phyloP scores from a whole-genome alignment of 2,888 invertebrate genomes.

The Dilophus febrilis region DNA sequence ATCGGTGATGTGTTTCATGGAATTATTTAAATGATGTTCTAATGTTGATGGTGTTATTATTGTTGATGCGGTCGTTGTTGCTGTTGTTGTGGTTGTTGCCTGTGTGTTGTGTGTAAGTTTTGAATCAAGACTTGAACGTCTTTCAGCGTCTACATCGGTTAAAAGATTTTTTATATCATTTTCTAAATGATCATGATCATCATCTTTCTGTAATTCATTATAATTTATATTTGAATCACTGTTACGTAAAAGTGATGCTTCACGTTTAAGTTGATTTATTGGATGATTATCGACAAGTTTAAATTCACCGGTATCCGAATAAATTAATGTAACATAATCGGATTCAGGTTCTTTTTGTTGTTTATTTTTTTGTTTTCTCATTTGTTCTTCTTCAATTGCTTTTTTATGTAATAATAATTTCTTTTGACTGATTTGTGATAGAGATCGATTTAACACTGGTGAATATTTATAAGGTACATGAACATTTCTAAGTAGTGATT shows the following conservation, averaged over 20 bases:
- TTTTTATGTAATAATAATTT: not conserved
- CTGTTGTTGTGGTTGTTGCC: no score
- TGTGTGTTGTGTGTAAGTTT: no score
- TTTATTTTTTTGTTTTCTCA: conserved; percentile 4
- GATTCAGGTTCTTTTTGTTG: conserved; percentile 26
- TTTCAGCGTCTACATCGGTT: not conserved
- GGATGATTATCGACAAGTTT: conserved; percentile 19
- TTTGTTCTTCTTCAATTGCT: not conserved
- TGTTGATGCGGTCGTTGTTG: no score
- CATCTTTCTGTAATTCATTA: conserved; percentile 2
- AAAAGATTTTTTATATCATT: not conserved
- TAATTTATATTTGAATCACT: conserved; percentile 17
- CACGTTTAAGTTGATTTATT: conserved; percentile 2
- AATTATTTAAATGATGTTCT: no score
- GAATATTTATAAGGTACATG: conserved; percentile 31
- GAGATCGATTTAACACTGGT: conserved; percentile 24
- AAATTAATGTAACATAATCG: conserved; percentile 28
- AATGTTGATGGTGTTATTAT: no score
- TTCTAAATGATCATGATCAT: conserved; percentile 1
- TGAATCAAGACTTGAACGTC: no score
- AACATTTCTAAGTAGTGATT: conserved; percentile 26
- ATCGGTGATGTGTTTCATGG: no score
- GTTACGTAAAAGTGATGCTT: conserved; percentile 11
- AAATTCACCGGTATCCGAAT: conserved; percentile 21
- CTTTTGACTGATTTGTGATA: conserved; percentile 15